These are phyloP conservation scores for Gobius niger DNA, from an alignment of 2,113 vertebrate genomes.

Conservation along the genomic window DNA sequence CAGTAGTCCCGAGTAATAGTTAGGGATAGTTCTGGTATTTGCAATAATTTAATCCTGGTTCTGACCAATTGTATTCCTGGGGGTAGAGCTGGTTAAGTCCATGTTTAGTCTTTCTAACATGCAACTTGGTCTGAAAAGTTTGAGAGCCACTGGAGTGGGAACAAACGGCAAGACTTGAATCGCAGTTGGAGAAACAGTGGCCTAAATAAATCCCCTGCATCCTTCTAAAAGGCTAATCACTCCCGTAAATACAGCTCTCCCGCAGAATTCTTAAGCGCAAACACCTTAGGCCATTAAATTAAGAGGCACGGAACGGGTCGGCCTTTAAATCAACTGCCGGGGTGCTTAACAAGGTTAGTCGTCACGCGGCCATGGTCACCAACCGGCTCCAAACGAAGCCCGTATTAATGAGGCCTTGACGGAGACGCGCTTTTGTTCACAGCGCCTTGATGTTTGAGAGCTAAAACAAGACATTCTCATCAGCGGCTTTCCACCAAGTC, in stretches of 20 bases:
- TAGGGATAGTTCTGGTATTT: too few species aligned
- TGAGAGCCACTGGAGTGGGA: not conserved
- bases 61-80: too few species aligned
- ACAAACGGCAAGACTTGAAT: not conserved
- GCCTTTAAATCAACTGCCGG: conserved; percentile 42
- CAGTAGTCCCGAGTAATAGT: too few species aligned
- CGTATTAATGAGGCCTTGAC: conserved; percentile 66
- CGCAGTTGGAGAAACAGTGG: too few species aligned
- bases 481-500: conserved; percentile 53
- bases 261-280: conserved; percentile 4
- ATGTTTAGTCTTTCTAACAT: too few species aligned
- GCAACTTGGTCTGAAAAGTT: not conserved
- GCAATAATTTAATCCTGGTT: too few species aligned
- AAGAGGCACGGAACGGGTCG: conserved; percentile 6
- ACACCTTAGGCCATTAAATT: conserved; percentile 25
- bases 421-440: conserved; percentile 51
- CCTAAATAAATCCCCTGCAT: not conserved
- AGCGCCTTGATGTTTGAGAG: conserved; percentile 61
- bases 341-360: conserved; percentile 58
- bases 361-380: conserved; percentile 54
- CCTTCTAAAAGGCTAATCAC: not conserved
- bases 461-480: conserved; percentile 62
- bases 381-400: conserved; percentile 50
- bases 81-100: too few species aligned
- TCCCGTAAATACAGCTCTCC: not conserved